Percentiles rank a stretch among this genome's conserved stretches.
Conservation (phyloP, 2,113 vertebrate genomes). For the Sisor rabdophorus region DNA sequence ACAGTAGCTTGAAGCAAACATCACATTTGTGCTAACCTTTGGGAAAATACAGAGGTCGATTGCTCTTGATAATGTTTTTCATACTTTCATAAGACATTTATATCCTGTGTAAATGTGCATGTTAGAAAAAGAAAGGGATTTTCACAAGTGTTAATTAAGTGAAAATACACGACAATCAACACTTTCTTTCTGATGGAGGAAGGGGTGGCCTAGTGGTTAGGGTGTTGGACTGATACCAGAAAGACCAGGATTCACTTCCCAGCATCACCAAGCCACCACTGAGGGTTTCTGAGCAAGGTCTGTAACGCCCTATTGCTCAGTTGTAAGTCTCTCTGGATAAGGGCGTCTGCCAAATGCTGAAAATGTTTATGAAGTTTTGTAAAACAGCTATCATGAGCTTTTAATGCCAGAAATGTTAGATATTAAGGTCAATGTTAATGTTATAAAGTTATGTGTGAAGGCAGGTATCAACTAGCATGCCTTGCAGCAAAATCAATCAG, state of each 20-base stretch:
- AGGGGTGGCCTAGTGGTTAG: too few relatives aligned
- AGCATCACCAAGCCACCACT: too few relatives aligned
- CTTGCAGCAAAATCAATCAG: background rate
- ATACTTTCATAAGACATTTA: background rate
- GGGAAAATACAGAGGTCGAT: background rate
- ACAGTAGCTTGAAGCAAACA: background rate
- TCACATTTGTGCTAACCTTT: background rate
- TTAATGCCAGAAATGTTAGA: background rate
- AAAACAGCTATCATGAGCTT: background rate
- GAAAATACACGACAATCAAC: background rate
- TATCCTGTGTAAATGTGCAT: background rate
- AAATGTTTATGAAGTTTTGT: background rate
- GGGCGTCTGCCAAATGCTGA: too few relatives aligned
- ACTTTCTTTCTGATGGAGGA: background rate
- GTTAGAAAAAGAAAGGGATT: background rate
- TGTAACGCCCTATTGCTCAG: too few relatives aligned
- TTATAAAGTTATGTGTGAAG: too few relatives aligned
- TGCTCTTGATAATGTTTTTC: constrained; percentile 1
- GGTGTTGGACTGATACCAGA: too few relatives aligned
- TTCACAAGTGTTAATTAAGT: background rate
- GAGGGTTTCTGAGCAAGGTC: too few relatives aligned
- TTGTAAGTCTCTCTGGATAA: too few relatives aligned
- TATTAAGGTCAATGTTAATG: too few relatives aligned
- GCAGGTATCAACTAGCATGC: background rate
- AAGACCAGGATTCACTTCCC: too few relatives aligned